Conservation (phyloP, 2,797 vertebrate species). For the Sebastes vulpes region DNA sequence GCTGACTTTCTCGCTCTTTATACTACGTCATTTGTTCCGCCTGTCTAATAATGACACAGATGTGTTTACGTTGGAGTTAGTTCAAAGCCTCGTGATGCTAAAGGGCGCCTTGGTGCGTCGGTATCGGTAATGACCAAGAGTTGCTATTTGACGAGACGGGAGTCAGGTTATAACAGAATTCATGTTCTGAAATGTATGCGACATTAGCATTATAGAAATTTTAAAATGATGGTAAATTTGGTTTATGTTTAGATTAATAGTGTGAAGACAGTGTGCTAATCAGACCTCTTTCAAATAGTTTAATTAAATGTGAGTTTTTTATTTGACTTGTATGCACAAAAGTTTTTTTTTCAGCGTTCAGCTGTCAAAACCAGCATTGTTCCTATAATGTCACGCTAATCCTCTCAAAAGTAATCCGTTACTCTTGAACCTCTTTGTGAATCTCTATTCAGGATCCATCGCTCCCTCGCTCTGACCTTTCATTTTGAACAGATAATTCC, state of each 20-base stretch:
- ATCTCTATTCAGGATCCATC: constrained; percentile 1
- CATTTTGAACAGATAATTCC: constrained; percentile 47
- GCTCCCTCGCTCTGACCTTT: constrained; percentile 33
- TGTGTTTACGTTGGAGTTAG: background rate
- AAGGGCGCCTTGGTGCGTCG: background rate
- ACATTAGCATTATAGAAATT: background rate
- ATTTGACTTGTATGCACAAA: background rate
- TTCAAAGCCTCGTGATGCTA: background rate
- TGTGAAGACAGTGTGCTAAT: background rate
- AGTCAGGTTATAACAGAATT: background rate
- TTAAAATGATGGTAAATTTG: background rate
- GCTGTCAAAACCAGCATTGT: background rate
- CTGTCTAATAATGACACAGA: background rate
- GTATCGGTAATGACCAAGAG: background rate
- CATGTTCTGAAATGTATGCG: background rate
- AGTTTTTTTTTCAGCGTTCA: background rate
- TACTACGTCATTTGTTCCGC: background rate
- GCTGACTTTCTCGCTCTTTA: background rate
- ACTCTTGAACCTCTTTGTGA: constrained; percentile 24
- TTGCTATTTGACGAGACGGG: background rate
- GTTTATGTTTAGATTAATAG: background rate
- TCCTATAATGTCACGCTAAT: background rate
- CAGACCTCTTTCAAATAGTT: background rate
- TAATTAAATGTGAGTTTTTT: background rate
- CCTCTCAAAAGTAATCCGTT: constrained; percentile 30